Evolutionary conservation across 2,797 vertebrate species (phyloP).

Genomic region (Diglossa cyanea): DNA sequence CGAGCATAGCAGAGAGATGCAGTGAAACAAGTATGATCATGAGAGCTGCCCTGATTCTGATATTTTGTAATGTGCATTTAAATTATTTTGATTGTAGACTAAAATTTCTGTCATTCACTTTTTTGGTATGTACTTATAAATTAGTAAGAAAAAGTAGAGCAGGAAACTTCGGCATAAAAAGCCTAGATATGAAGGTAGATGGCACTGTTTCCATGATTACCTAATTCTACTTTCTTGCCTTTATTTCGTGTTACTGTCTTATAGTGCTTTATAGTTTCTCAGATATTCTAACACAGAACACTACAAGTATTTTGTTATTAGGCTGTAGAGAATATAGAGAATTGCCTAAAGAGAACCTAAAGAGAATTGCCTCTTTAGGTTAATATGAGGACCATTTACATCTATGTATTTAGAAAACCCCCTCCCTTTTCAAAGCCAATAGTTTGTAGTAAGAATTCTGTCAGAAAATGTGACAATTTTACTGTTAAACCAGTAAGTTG

Average conservation of each 20-base stretch:
- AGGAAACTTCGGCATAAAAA: background rate
- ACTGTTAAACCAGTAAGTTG: background rate
- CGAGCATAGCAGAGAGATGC: background rate
- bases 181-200: background rate
- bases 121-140: background rate
- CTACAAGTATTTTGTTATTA: background rate
- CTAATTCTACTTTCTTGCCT: background rate
- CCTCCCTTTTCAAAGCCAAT: background rate
- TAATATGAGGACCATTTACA: background rate
- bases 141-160: background rate
- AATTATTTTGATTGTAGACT: background rate
- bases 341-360: no score
- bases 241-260: background rate
- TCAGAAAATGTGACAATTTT: background rate
- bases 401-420: accelerated
- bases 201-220: background rate
- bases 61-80: background rate
- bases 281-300: background rate
- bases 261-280: background rate
- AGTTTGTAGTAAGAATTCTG: background rate
- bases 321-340: background rate
- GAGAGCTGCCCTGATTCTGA: background rate
- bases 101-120: background rate
- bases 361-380: background rate
- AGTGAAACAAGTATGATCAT: background rate